These are phyloP conservation scores for Ceramica pisi DNA, from an alignment of 2,888 invertebrate species.

Conservation along the genomic window DNA sequence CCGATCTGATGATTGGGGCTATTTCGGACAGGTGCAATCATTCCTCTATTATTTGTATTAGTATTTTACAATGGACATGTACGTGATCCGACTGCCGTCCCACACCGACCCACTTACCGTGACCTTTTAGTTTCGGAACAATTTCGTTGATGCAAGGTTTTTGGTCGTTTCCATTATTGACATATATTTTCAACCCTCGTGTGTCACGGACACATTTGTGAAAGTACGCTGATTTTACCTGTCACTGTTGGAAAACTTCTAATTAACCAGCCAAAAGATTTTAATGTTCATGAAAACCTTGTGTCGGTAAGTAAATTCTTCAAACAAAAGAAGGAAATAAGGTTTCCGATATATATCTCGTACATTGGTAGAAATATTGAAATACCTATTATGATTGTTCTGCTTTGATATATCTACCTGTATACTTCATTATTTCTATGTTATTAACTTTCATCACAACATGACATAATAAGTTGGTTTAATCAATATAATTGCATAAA, in stretches of 20 bases:
- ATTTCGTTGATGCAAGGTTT: slow-evolving; percentile 73
- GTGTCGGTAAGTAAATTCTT: too few relatives aligned
- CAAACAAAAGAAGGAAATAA: too few relatives aligned
- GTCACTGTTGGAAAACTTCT: background rate
- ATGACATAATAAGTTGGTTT: too few relatives aligned
- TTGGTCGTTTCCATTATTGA: slow-evolving; percentile 61
- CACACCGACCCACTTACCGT: slow-evolving; percentile 76
- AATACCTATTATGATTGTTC: too few relatives aligned
- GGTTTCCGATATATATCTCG: too few relatives aligned
- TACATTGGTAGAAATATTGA: too few relatives aligned
- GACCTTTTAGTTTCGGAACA: slow-evolving; percentile 75
- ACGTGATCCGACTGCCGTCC: slow-evolving; percentile 78
- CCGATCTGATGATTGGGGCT: slow-evolving; percentile 72
- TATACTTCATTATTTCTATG: too few relatives aligned
- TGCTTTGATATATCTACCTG: too few relatives aligned
- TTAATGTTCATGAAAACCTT: too few relatives aligned
- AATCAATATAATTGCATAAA: too few relatives aligned
- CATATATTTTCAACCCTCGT: slow-evolving; percentile 60
- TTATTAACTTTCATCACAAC: too few relatives aligned
- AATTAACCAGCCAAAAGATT: too few relatives aligned
- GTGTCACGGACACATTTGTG: background rate
- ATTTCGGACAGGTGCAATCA: slow-evolving; percentile 78
- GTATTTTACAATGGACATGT: slow-evolving; percentile 74
- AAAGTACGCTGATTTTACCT: background rate
- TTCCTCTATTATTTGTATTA: slow-evolving; percentile 73